Base-by-base conservation (phyloP, 2,888 invertebrate genomes). In the Drosophila pegasa region DNA sequence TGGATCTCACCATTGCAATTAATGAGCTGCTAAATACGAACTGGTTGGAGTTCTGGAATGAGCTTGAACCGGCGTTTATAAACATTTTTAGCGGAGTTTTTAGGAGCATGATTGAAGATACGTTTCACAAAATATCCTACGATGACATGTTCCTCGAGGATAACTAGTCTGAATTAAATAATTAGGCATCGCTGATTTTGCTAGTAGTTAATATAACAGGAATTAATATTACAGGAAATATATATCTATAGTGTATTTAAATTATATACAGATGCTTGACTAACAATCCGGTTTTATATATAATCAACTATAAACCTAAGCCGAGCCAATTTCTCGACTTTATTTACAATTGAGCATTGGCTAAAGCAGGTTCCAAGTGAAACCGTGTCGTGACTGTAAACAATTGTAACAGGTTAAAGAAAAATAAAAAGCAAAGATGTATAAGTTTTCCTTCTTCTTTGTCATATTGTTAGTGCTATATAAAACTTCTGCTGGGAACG, bases 41-140 rank as follows among this genome's bases (percentile, higher is more conserved):
- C 43, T 80, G 80, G 83, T 8, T 82, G 5, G 55, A 71, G 27
- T 54, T 74, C 16, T 82, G 80, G 69, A 82, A 82, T 48, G 80
- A 79, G n/a, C 3, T 79, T 18, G 74, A 80, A 27, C 80, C 76
- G 2, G 10, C 48, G 1, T 51, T 80, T 25, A n/a, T 72, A 10
- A 20, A 12, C 1, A 14, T 58, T n/a, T 78, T 78, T 12, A 50
- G 48, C 12, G 9, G 10, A 8, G 61, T 63, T 9, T 78, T 81
- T 16, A 65, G 38, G 0, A 9, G 43, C 20, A 20, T 78, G 35
- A 43, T 80, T 9, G 55, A 48, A 25, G 59, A 33, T 27, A 40
- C 72, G 40, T 78, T 78, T 48, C 20, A 69, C 1, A 57, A 33
- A 37, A 33, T 72, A n/a, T 18, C 79, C 12, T 79, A 81, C 16